phyloP scores from a whole-genome alignment of 92 coral and sea anemone genomes.

The Zoanthus sansibaricus region DNA sequence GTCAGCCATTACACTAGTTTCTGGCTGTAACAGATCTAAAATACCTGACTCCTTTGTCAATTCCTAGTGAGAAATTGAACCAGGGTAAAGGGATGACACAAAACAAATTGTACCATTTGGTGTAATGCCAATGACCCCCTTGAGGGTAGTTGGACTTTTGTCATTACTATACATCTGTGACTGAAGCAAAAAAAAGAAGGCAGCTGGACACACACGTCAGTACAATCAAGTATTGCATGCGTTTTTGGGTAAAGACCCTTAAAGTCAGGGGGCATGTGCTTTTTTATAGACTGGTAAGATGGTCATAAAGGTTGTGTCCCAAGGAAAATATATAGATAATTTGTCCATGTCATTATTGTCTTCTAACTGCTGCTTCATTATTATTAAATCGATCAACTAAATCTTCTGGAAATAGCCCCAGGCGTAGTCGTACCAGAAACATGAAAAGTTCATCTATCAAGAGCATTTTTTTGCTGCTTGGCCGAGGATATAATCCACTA shows the following conservation, averaged over 20 bases:
- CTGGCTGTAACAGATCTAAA: no score
- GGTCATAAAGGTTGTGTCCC: no score
- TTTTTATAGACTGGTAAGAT: background rate
- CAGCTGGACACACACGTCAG: background rate
- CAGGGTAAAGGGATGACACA: no score
- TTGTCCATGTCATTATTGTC: background rate
- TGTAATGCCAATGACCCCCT: no score
- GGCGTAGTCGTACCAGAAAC: background rate
- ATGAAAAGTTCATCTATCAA: slow-evolving; percentile 6
- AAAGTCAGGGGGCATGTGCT: background rate
- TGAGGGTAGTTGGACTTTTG: no score
- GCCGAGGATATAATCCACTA: background rate
- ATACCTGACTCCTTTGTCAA: no score
- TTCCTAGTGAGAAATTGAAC: no score
- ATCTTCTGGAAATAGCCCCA: slow-evolving; percentile 3
- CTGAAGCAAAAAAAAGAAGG: background rate
- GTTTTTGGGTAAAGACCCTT: background rate
- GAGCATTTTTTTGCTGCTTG: slow-evolving; percentile 12
- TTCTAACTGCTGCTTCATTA: background rate
- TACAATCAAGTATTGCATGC: no score
- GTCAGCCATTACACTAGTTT: no score
- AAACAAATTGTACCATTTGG: no score
- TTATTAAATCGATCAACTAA: slow-evolving; percentile 2
- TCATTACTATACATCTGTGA: no score
- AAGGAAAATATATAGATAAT: no score